Conservation (phyloP, 2,113 vertebrate genomes). For the Scopus umbretta region DNA sequence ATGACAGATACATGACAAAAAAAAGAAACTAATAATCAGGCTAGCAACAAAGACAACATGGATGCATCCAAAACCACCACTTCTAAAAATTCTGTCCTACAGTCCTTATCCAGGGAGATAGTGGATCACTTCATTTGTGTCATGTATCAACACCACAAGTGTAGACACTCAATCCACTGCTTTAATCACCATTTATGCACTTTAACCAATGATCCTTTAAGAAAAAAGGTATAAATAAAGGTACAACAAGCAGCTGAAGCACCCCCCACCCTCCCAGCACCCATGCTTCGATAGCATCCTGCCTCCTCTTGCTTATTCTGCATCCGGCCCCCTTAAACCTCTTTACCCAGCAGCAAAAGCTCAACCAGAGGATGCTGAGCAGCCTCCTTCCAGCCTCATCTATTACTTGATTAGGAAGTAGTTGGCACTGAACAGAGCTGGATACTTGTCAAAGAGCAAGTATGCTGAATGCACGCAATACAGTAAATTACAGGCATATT, state of each 20-base stretch:
- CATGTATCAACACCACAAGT: not conserved
- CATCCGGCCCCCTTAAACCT: not conserved
- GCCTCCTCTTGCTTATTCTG: not conserved
- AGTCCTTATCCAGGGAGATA: not conserved
- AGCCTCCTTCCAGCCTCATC: not conserved
- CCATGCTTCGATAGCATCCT: not conserved
- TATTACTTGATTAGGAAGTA: constrained; percentile 1
- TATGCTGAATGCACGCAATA: not conserved
- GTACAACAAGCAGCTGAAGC: not conserved
- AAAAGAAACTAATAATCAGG: not conserved
- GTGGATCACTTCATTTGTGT: not conserved
- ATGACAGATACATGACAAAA: not conserved
- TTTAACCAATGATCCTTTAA: not conserved
- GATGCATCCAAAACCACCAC: not conserved
- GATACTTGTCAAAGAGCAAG: constrained; percentile 13
- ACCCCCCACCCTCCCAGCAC: not conserved
- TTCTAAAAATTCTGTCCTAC: not conserved
- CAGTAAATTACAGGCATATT: constrained; percentile 18
- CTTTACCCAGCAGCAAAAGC: not conserved
- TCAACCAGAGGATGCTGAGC: not conserved
- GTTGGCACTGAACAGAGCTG: not conserved
- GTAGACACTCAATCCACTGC: not conserved
- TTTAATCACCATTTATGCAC: not conserved
- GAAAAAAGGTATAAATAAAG: not conserved
- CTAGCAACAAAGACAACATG: not conserved